These are phyloP conservation scores for Vespertilio murinus DNA, from an alignment of 2,797 vertebrate genomes.

Conservation along the genomic window DNA sequence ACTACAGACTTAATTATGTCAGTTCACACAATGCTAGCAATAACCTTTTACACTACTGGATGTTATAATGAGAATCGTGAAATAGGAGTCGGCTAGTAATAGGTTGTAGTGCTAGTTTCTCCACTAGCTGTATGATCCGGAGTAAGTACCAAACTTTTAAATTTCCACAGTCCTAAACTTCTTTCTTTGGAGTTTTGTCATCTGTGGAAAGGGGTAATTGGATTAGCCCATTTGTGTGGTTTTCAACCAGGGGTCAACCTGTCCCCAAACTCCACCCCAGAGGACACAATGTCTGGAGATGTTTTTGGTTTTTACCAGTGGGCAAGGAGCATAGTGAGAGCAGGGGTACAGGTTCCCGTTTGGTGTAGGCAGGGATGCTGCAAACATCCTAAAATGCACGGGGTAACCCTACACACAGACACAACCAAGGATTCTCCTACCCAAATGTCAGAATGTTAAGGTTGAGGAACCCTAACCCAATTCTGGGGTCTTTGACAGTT, in stretches of 20 bases:
- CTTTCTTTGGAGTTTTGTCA: not conserved
- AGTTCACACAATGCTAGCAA: not conserved
- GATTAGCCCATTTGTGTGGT: not conserved
- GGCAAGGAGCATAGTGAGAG: not conserved
- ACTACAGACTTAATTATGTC: not conserved
- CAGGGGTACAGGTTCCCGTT: not conserved
- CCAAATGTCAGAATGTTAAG: not conserved
- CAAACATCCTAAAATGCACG: not conserved
- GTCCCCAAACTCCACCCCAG: not conserved
- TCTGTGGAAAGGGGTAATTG: not conserved
- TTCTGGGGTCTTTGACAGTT: not conserved
- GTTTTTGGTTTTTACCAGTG: not conserved
- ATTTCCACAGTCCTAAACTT: not conserved
- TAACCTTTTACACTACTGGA: not conserved
- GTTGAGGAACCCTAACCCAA: not conserved
- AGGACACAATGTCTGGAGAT: not conserved
- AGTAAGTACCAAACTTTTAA: not conserved
- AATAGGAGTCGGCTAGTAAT: not conserved
- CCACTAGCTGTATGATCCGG: not conserved
- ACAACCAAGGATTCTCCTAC: not conserved
- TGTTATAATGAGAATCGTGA: not conserved
- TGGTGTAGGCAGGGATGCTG: not conserved
- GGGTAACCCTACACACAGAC: not conserved
- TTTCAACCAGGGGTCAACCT: not conserved
- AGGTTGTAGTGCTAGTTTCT: not conserved